Percentiles rank a stretch among this genome's conserved stretches.
Evolutionary conservation across 2,113 vertebrate species (phyloP).

Genomic region (Motacilla alba): DNA sequence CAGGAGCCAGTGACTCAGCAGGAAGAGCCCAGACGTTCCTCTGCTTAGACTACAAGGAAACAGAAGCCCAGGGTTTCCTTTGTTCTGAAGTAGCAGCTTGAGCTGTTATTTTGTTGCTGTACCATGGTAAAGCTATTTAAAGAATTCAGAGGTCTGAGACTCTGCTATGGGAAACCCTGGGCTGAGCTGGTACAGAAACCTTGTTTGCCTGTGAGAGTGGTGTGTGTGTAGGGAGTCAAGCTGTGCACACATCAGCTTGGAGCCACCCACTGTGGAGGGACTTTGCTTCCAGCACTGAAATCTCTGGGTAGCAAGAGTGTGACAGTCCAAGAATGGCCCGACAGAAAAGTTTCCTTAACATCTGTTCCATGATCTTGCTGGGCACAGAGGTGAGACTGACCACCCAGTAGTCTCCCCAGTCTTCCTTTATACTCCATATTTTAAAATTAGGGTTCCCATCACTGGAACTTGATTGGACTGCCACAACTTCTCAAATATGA

Average conservation of each 20-base stretch:
- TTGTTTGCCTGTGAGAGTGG: background rate
- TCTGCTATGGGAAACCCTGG: background rate
- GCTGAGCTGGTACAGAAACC: background rate
- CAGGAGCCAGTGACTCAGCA: background rate
- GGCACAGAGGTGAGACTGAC: background rate
- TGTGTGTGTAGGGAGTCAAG: background rate
- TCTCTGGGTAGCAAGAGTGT: background rate
- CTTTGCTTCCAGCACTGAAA: background rate
- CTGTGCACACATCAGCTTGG: background rate
- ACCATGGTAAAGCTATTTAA: background rate
- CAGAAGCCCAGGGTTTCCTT: background rate
- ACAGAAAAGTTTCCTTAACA: background rate
- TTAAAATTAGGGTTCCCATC: background rate
- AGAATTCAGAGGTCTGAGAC: background rate
- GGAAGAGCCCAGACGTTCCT: background rate
- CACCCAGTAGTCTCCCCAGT: background rate
- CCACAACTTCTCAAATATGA: background rate
- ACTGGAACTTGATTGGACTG: background rate
- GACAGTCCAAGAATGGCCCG: background rate
- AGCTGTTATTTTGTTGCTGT: background rate
- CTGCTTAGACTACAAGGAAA: background rate
- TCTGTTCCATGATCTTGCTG: background rate
- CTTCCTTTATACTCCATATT: background rate
- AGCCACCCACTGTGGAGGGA: background rate
- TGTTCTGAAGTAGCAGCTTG: background rate